These are phyloP conservation scores for Diorhabda elongata DNA, from an alignment of 1,140 invertebrate species.

Conservation along the genomic window DNA sequence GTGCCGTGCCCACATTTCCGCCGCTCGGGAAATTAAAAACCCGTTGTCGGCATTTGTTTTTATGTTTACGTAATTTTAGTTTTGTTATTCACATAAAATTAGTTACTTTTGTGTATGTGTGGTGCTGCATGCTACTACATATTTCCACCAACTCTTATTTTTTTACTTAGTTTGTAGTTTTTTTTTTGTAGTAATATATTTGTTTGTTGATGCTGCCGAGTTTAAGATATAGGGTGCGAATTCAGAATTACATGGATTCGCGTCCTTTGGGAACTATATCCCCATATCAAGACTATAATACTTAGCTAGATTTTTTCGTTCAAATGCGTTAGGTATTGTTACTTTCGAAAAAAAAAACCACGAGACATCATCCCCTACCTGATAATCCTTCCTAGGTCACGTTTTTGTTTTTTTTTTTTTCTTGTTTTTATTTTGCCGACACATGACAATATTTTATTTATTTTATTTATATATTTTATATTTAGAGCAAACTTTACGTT, in stretches of 20 bases:
- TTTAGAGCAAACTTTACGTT: neutral
- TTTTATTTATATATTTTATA: slow-evolving; percentile 7
- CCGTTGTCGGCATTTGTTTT: slow-evolving; percentile 30
- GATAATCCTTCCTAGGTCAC: no score
- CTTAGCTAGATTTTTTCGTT: slow-evolving; percentile 35
- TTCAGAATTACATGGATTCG: slow-evolving; percentile 1
- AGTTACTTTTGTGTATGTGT: slow-evolving; percentile 37
- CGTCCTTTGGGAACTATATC: slow-evolving; percentile 9
- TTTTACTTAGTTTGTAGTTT: slow-evolving; percentile 46
- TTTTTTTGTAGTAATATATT: slow-evolving; percentile 42
- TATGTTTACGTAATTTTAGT: slow-evolving; percentile 30
- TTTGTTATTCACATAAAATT: slow-evolving; percentile 40
- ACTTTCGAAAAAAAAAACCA: neutral
- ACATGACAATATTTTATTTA: slow-evolving; percentile 1
- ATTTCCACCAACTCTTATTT: slow-evolving; percentile 38
- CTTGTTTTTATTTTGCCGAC: neutral
- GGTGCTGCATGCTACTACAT: slow-evolving; percentile 45
- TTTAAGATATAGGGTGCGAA: slow-evolving; percentile 45
- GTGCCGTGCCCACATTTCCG: slow-evolving; percentile 40
- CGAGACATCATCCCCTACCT: neutral
- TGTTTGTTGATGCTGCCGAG: slow-evolving; percentile 49
- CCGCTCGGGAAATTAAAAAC: slow-evolving; percentile 22
- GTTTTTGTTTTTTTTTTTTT: slow-evolving; percentile 10
- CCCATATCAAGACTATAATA: slow-evolving; percentile 38
- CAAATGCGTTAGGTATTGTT: slow-evolving; percentile 7